phyloP scores from a whole-genome alignment of 2,888 invertebrate genomes.

The Acanthosepion pharaonis region DNA sequence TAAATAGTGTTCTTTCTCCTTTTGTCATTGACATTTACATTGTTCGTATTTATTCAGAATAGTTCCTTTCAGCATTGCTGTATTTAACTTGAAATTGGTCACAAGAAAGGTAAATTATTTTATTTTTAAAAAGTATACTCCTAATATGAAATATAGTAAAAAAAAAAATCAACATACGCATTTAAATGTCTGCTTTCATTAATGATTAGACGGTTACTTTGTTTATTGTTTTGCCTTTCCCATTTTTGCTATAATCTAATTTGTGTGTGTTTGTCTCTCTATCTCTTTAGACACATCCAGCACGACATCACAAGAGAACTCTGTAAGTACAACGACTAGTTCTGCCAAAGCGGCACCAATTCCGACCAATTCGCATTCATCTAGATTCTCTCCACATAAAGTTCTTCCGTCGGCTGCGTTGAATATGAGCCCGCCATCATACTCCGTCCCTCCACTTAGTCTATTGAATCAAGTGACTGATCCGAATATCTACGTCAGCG shows the following conservation, averaged over 20 bases:
- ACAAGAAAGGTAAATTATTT: background rate
- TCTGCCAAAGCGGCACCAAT: background rate
- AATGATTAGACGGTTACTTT: background rate
- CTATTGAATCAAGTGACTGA: background rate
- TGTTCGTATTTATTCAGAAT: too few species aligned
- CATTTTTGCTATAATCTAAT: background rate
- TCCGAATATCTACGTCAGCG: constrained; percentile 46
- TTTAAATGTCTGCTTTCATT: too few species aligned
- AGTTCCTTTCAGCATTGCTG: too few species aligned
- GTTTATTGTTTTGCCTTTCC: background rate
- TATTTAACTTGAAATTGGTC: background rate
- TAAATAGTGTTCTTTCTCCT: too few species aligned
- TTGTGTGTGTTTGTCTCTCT: background rate
- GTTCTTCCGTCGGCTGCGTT: background rate
- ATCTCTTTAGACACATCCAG: constrained; percentile 8
- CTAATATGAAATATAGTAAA: background rate
- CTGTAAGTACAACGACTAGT: background rate
- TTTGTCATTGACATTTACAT: too few species aligned
- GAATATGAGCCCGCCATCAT: constrained; percentile 35
- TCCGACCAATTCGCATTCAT: background rate
- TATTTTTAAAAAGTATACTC: background rate
- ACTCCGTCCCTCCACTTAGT: background rate
- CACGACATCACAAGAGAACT: constrained; percentile 34
- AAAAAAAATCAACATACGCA: background rate
- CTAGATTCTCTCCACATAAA: constrained; percentile 18